Base-by-base conservation (phyloP, 2,797 vertebrate species). In the Coregonus suidteri region DNA sequence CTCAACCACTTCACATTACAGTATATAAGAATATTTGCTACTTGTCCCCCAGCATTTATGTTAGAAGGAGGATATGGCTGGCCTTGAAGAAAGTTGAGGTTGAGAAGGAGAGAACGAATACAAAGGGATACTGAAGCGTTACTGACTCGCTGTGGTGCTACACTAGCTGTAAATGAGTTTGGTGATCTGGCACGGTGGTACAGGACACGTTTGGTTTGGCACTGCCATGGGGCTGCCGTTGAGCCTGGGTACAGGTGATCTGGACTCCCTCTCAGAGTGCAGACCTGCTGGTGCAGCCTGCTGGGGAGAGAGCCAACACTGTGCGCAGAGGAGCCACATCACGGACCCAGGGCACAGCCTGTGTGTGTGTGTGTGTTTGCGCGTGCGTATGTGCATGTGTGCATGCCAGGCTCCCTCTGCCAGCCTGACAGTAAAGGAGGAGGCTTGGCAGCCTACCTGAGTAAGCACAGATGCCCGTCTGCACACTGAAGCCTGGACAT, bases 381-480 rank as follows among this genome's bases (percentile, higher is more conserved):
- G 75, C 75, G 80, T 79, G 75, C 35, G 9, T 13, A 9, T 53
- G 41, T 71, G 69, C 30, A 47, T 16, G 20, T 5, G n/a, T 72
- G 25, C 73, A 7, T 47, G 25, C 25, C 25, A 25, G 53, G 68
- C 37, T 30, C 74, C 76, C 41, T 76, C 67, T 83, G 75, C 80
- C 82, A 87, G 82, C 5, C 84, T 90, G 86, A 83, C 83, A 90
- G 11, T 59, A 77, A 83, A 78, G 81, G 56, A 78, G 31, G 56
- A 78, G 54, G 79, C 72, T 85, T 93, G 91, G 91, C 91, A 81
- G 74, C 68, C 78, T 86, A 91, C 85, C 87, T 87, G 83, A 85
- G 80, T 82, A 89, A 91, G 88, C 87, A 91, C 89, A 92, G 88
- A 92, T 90, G 88, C 79, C 79, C 85, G 81, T 87, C 81, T 80